Base-by-base conservation (phyloP, 2,797 vertebrate species). In the Pygocentrus nattereri region DNA sequence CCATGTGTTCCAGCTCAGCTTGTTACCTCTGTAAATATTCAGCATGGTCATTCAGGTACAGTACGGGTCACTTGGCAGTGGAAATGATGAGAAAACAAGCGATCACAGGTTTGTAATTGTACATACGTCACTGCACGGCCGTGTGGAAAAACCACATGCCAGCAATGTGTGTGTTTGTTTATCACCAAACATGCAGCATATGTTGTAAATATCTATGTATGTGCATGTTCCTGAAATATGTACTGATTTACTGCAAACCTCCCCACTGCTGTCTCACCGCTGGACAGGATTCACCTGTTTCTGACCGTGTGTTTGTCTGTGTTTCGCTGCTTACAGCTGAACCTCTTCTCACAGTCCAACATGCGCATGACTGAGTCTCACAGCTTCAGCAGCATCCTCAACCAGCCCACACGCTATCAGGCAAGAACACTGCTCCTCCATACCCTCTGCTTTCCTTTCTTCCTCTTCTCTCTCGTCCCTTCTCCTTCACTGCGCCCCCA, bases 341-440 rank as follows among this genome's bases (percentile, higher is more conserved):
- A 96, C 89, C 94, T 96, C 69, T 96, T 96, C 90, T 93, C 94
- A 82, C 96, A 96, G 87, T 94, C 95, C 0, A 96, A 95, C 90
- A 93, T 95, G 74, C 95, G 92, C 89, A 95, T 95, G 88, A 93
- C 95, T 87, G 95, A 96, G 87, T 95, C 95, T 1, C 95, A 95
- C 91, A 96, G 96, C 91, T 95, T 96, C 89, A 96, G 95, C 91
- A 96, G 95, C 91, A 95, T 96, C 90, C 94, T 96, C 85, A 95
- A 92, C 90, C 96, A 95, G 87, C 96, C 96, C 0, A 96, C 96
- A 73, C 95, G 96, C 56, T 96, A 97, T 90, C 96, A 97, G 94
- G 96, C 95, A 89, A 92, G 92, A 82, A 4, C 7, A 16, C 4
- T 41, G 38, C 15, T 47, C 41, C 31, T 13, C 41, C 47, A 65